Percentiles rank a stretch among this genome's conserved stretches.
These are phyloP conservation scores for Eristalis pertinax DNA, from an alignment of 2,888 invertebrate genomes.

Conservation along the genomic window DNA sequence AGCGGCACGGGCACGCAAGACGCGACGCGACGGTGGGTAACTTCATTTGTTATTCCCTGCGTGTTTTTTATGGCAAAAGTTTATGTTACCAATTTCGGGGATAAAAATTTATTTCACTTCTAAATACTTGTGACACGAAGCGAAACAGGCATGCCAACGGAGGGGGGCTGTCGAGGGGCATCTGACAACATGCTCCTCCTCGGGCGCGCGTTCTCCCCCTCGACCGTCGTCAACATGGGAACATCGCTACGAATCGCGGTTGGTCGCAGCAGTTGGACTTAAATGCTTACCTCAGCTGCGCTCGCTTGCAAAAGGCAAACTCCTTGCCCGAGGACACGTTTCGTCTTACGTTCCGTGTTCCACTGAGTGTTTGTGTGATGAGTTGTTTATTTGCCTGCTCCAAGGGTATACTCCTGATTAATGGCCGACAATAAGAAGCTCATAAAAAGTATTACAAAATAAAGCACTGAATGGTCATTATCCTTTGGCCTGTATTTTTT, in stretches of 20 bases:
- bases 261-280: neutral
- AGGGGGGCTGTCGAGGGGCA: neutral
- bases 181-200: neutral
- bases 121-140: slow-evolving; percentile 68
- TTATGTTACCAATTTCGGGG: slow-evolving; percentile 71
- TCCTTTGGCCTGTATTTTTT: slow-evolving; percentile 37
- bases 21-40: slow-evolving; percentile 36
- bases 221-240: slow-evolving; percentile 17
- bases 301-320: neutral
- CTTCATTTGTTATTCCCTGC: slow-evolving; percentile 68
- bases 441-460: slow-evolving; percentile 60
- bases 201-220: neutral
- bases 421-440: slow-evolving; percentile 63
- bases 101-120: slow-evolving; percentile 70
- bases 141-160: neutral
- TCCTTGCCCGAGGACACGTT: neutral
- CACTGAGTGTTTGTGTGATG: slow-evolving; percentile 18
- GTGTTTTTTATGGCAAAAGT: slow-evolving; percentile 71
- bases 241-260: slow-evolving; percentile 14
- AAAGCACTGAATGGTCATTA: slow-evolving; percentile 56
- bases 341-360: neutral
- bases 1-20: neutral
- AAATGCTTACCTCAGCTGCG: slow-evolving; percentile 11
- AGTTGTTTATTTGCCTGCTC: slow-evolving; percentile 55
- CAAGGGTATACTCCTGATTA: slow-evolving; percentile 59